Base-by-base conservation (phyloP, 2,797 vertebrate genomes). In the Sebastes aleutianus region DNA sequence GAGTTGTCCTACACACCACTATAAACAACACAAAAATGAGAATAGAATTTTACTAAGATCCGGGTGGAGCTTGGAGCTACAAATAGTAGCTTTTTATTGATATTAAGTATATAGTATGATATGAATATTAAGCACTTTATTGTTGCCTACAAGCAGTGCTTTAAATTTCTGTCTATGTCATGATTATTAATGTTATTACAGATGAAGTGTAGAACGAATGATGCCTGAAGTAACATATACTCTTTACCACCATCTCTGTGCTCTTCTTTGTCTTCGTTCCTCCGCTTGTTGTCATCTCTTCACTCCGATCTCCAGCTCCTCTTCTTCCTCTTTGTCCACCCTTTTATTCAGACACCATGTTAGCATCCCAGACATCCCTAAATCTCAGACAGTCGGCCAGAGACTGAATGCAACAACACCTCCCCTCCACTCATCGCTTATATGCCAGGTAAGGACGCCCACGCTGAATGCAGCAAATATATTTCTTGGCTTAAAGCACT, bases 371-470 rank as follows among this genome's bases (percentile, higher is more conserved):
- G 69, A 50, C 43, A n/a, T 16, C 65, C n/a, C 31, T 3, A 68
- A 27, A 64, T 22, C 54, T 47, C 53, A 69, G 27, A 70, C 53
- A 20, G 10, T 58, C 26, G 3, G 39, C 36, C 22, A 57, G 59
- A 59, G 31, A 31, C 57, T 13, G 29, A 74, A 18, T 2, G 11
- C 56, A 68, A 50, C 62, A 32, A 4, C 68, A 12, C 31, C 63
- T 50, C 50, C 50, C 18, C 6, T 26, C 66, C 53, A 8, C 66
- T 71, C 56, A 10, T 72, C 59, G 4, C 62, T 39, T 70, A 10
- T 11, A 22, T 57, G 39, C 67, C 84, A 81, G 75, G 82, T 83
- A 54, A 61, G 39, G 27, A 76, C n/a, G 14, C n/a, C 70, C 70
- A 27, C 7, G 11, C 31, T 69, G 27, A 72, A 39, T 13, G 43